These are phyloP conservation scores for Drosophila kambysellisi DNA, from an alignment of 2,888 invertebrate species.

Conservation along the genomic window DNA sequence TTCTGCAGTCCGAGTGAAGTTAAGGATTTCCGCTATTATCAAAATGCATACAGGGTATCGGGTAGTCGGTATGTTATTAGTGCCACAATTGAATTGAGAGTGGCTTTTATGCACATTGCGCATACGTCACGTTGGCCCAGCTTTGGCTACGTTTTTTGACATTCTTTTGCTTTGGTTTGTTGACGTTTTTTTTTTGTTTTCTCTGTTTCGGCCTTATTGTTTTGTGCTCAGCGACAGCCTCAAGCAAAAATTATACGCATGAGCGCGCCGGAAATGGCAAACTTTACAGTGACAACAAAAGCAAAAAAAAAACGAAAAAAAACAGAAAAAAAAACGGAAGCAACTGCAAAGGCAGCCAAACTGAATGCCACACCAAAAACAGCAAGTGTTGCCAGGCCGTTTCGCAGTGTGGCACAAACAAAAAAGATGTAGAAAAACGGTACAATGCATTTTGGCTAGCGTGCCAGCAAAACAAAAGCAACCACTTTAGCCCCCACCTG, in stretches of 20 bases:
- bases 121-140: slow-evolving; percentile 69
- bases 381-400: slow-evolving; percentile 51
- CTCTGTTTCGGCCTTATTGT: slow-evolving; percentile 61
- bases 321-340: slow-evolving; percentile 52
- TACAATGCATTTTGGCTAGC: slow-evolving; percentile 31
- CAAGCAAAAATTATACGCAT: slow-evolving; percentile 80
- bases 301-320: slow-evolving; percentile 12
- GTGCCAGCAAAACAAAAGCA: slow-evolving; percentile 42
- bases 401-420: slow-evolving; percentile 6
- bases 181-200: neutral
- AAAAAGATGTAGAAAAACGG: neutral
- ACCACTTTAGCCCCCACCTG: slow-evolving; percentile 29
- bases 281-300: slow-evolving; percentile 62
- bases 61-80: neutral
- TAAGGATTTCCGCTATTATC: too few relatives aligned
- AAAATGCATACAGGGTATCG: neutral
- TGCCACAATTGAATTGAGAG: neutral
- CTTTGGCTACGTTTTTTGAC: slow-evolving; percentile 35
- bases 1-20: neutral
- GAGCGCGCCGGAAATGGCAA: slow-evolving; percentile 81
- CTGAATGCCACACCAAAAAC: slow-evolving; percentile 75
- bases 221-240: slow-evolving; percentile 74
- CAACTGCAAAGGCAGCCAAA: slow-evolving; percentile 68
- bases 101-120: slow-evolving; percentile 54
- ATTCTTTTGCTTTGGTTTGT: slow-evolving; percentile 29